Evolutionary conservation across 1,140 invertebrate genomes (phyloP).

Genomic region (Campoletis sonorensis): DNA sequence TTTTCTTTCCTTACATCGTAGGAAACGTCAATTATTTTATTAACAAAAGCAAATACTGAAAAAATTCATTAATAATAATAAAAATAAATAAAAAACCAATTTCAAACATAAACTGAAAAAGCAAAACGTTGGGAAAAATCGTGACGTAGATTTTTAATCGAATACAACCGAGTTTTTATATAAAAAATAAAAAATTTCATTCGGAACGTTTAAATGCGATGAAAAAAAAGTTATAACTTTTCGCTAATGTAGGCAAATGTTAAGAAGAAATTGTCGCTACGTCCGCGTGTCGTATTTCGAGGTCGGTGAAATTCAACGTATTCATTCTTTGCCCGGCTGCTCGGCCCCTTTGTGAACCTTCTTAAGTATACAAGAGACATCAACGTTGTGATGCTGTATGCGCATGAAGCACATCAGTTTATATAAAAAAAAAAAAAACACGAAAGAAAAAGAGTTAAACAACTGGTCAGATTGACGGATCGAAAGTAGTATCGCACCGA

Average conservation of each 20-base stretch:
- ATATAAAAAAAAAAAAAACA: neutral
- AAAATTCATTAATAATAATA: neutral
- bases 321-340: slow-evolving; percentile 10
- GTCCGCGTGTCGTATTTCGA: slow-evolving; percentile 59
- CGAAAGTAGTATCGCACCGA: slow-evolving; percentile 59
- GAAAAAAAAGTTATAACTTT: too few relatives aligned
- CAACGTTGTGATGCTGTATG: neutral
- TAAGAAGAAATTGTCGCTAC: slow-evolving; percentile 22
- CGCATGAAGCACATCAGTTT: neutral
- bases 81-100: neutral
- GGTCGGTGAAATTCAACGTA: slow-evolving; percentile 70
- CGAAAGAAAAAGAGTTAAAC: neutral
- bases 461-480: slow-evolving; percentile 48
- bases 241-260: neutral
- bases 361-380: slow-evolving; percentile 7
- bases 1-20: too few relatives aligned
- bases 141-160: too few relatives aligned
- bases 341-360: slow-evolving; percentile 5
- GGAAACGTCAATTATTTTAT: too few relatives aligned
- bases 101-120: too few relatives aligned
- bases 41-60: neutral
- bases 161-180: too few relatives aligned
- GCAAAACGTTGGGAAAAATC: too few relatives aligned
- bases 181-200: too few relatives aligned
- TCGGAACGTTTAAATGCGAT: too few relatives aligned